These are phyloP conservation scores for Vimba vimba DNA, from an alignment of 2,113 vertebrate genomes.

Conservation along the genomic window DNA sequence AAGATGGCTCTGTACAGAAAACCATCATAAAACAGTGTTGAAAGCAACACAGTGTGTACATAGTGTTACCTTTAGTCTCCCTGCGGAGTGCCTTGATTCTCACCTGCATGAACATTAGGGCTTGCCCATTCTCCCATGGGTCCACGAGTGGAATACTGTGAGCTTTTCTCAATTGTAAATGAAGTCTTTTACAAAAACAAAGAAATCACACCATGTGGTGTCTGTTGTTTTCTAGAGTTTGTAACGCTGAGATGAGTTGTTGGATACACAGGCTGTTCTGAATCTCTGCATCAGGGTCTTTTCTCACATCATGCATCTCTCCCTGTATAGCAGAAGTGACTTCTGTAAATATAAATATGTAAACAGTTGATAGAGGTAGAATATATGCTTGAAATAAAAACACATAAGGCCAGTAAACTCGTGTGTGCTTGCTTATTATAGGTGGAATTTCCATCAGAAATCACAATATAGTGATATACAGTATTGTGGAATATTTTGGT, in stretches of 20 bases:
- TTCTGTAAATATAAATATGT: constrained; percentile 68
- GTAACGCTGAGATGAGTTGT: constrained; percentile 26
- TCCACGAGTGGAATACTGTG: constrained; percentile 38
- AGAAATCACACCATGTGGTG: not conserved
- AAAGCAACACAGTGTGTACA: constrained; percentile 1
- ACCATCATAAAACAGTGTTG: not conserved
- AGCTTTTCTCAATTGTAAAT: constrained; percentile 28
- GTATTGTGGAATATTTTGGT: not conserved
- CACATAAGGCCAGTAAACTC: constrained; percentile 57
- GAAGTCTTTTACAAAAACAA: not conserved
- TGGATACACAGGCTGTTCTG: constrained; percentile 15
- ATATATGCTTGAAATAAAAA: constrained; percentile 70
- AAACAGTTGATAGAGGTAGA: constrained; percentile 63
- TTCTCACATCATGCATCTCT: constrained; percentile 49
- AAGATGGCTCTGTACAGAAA: not conserved
- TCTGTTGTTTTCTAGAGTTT: constrained; percentile 58
- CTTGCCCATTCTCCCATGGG: constrained; percentile 15
- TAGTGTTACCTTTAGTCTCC: constrained; percentile 11
- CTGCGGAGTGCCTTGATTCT: constrained; percentile 72
- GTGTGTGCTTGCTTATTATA: constrained; percentile 10
- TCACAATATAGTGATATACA: too few relatives aligned
- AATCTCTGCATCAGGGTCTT: constrained; percentile 41
- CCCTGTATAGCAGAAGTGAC: constrained; percentile 53
- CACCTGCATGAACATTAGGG: constrained; percentile 46
- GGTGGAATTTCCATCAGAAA: too few relatives aligned